Evolutionary conservation across 2,888 invertebrate genomes (phyloP), one percentile per base, ranked within the genome.

Genomic region (Notocelia uddmanniana): DNA sequence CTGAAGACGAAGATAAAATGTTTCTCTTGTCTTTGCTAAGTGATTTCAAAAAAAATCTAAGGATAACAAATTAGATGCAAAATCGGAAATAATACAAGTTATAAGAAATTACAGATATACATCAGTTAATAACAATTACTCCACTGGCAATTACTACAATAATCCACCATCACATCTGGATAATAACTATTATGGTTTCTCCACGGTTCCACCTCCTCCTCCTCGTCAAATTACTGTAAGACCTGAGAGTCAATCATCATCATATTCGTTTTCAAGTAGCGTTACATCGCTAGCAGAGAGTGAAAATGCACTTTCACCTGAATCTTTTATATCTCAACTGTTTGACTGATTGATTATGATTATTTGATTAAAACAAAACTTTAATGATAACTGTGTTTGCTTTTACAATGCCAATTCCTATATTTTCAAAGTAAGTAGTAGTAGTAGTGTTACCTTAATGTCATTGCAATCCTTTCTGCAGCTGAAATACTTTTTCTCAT

Each of bases 81-180:
- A 52, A 52, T 52, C 52, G 52, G 21, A 52, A 52, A 52, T 52
- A 52, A 52, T 52, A 52, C 52, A 52, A 52, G 52, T 52, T 52
- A 52, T 52, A 52, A 52, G 52, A 52, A 52, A 52, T 52, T 52
- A 52, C 52, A 52, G 21, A 52, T 52, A 52, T 52, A 52, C 23
- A 52, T 52, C 52, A 52, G 52, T 52, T 52, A 52, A 52, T 52
- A 52, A 52, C 52, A 52, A 52, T 52, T 23, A 52, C 52, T 52
- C 52, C 52, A 52, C 52, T 52, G 52, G 52, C 21, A 48, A 48
- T 21, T 52, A 52, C 52, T 48, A 48, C 48, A 48, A 48, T 48
- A 48, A 52, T 52, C 52, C 52, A 52, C 52, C 52, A 52, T 52
- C 21, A 21, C 52, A 52, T 21, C 52, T 18, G 52, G 23, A 52